Conservation (phyloP, 2,888 invertebrate genomes). For the Hypercompe scribonia region DNA sequence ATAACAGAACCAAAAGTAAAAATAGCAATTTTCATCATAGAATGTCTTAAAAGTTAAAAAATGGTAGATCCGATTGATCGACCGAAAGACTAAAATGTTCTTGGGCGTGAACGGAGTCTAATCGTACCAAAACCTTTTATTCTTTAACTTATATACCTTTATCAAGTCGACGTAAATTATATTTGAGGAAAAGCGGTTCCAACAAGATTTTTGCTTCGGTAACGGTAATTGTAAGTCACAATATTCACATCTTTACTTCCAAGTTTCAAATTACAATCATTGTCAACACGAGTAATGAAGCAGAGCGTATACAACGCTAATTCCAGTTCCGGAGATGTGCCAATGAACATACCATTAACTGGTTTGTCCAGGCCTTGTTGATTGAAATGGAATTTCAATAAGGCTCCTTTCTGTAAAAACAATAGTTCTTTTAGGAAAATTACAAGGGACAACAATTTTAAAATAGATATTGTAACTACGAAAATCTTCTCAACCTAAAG, state of each 20-base stretch:
- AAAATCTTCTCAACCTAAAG: no score
- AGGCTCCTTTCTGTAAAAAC: constrained; percentile 90
- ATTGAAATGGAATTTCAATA: constrained; percentile 90
- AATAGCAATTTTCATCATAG: not conserved
- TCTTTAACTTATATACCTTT: not conserved
- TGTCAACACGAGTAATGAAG: constrained; percentile 91
- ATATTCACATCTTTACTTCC: constrained; percentile 91
- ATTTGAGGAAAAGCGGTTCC: constrained; percentile 94
- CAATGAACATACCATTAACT: constrained; percentile 92
- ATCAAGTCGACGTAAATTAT: constrained; percentile 62
- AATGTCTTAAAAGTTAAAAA: not conserved
- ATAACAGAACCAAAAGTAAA: not conserved
- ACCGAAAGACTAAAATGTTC: not conserved
- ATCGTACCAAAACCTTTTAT: not conserved
- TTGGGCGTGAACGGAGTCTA: not conserved
- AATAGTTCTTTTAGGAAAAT: not conserved
- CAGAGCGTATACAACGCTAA: constrained; percentile 96
- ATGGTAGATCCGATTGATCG: not conserved
- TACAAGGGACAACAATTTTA: not conserved
- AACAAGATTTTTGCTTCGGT: constrained; percentile 92
- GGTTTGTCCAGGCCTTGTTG: constrained; percentile 92
- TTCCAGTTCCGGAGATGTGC: constrained; percentile 96
- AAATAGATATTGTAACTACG: not conserved
- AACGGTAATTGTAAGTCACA: constrained; percentile 90
- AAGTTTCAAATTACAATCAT: constrained; percentile 91